Conservation (phyloP, 2,797 vertebrate genomes). For the Eremophila alpestris region DNA sequence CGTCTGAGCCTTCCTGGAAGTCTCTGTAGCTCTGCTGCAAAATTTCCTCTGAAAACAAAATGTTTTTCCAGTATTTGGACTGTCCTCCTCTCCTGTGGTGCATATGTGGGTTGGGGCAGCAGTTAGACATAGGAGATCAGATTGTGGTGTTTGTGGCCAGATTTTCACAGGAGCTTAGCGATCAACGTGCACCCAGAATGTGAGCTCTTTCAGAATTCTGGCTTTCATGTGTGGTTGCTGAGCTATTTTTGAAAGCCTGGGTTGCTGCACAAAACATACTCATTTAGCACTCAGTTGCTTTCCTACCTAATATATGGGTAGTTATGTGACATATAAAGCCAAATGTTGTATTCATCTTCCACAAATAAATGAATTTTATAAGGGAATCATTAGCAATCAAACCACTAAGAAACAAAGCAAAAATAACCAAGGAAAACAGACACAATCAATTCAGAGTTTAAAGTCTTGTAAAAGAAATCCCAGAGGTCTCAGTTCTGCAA, state of each 20-base stretch:
- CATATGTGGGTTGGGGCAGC: neutral
- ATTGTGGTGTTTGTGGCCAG: constrained; percentile 33
- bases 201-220: constrained; percentile 37
- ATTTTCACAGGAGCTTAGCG: constrained; percentile 10
- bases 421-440: neutral
- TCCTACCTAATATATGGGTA: neutral
- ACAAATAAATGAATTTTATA: neutral
- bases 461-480: neutral
- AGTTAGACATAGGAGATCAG: neutral
- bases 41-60: neutral
- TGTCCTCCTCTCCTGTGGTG: neutral
- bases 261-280: neutral
- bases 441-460: neutral
- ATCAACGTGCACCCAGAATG: neutral
- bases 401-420: neutral
- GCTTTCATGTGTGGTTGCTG: neutral
- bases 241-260: constrained; percentile 44
- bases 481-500: neutral
- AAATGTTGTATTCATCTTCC: neutral
- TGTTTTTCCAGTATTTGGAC: neutral
- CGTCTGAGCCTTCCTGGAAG: neutral
- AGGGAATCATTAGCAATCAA: neutral
- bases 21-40: neutral
- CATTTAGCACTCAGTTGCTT: neutral
- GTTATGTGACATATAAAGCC: neutral